A percentile compares a stretch with the other conserved stretches of the same genome.
These are phyloP conservation scores for Notarius quadriscutis DNA, from an alignment of 2,113 vertebrate species.

Conservation along the genomic window DNA sequence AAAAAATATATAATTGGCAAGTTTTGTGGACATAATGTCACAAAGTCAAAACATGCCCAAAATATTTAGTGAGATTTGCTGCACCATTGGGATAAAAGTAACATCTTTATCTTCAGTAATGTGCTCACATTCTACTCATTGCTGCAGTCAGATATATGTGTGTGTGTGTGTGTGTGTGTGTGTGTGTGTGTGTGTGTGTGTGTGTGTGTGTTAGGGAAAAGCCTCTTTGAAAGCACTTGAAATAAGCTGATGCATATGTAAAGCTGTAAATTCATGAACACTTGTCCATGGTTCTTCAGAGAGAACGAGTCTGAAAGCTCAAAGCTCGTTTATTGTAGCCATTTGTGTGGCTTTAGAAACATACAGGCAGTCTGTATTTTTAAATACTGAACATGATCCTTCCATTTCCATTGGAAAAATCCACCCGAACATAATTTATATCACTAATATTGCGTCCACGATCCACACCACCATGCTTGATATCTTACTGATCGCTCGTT, in stretches of 20 bases:
- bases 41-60: background rate
- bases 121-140: background rate
- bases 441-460: too few relatives aligned
- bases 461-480: too few relatives aligned
- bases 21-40: background rate
- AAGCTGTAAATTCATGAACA: background rate
- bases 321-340: background rate
- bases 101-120: background rate
- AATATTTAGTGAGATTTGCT: background rate
- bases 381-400: too few relatives aligned
- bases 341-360: background rate
- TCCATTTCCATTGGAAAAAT: background rate
- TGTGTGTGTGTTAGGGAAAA: background rate
- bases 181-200: background rate
- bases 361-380: background rate
- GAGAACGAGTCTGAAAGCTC: background rate
- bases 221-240: background rate
- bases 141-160: background rate
- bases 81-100: background rate
- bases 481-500: background rate
- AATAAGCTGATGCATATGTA: background rate
- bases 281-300: background rate
- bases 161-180: constrained; percentile 2
- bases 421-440: background rate
- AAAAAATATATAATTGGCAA: background rate